Evolutionary conservation across 2,113 vertebrate genomes (phyloP), one percentile per base, ranked within the genome.

Genomic region (Bolborhynchus lineola): DNA sequence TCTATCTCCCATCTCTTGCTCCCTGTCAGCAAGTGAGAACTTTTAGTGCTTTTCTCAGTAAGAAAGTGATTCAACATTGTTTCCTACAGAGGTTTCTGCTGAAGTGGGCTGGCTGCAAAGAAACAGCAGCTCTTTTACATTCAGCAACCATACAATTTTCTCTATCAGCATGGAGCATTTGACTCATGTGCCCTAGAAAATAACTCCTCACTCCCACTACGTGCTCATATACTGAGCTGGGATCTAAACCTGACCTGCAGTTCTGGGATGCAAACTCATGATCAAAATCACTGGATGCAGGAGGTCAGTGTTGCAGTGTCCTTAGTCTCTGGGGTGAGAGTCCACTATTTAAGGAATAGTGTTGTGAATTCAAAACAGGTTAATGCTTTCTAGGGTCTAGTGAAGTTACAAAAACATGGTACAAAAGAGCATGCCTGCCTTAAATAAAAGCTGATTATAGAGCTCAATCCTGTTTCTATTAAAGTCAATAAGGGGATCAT

Each of bases 81-180:
- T 71, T 91, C 71, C 79, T 69, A 6, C 16, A 78, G 92, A 91
- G 89, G 55, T 70, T 94, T 81, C 91, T 82, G 63, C 72, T 96
- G 82, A 84, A 91, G 81, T 53, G 50, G 77, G 21, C 53, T 95
- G 93, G 69, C 84, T 80, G 77, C 20, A 69, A 93, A 90, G 69
- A 53, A 72, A 63, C 37, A 52, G 62, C 47, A 85, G 72, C 78
- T 86, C 72, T 67, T 96, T 96, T 89, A 65, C 50, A 72, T 94
- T 97, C 84, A 68, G 78, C 85, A 95, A 88, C 76, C 39, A 92
- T 77, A 49, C 86, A n/a, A 41, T 94, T 95, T 90, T 94, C 87
- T 96, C 74, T 78, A 90, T 95, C 83, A 81, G 57, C 68, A 65
- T 68, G 52, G 83, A 97, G 39, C 65, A 85, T 84, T 88, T 96